A percentile compares a stretch with the other conserved stretches of the same genome.
These are phyloP conservation scores for Amitus sp. DNA, from an alignment of 2,888 invertebrate genomes.

Conservation along the genomic window DNA sequence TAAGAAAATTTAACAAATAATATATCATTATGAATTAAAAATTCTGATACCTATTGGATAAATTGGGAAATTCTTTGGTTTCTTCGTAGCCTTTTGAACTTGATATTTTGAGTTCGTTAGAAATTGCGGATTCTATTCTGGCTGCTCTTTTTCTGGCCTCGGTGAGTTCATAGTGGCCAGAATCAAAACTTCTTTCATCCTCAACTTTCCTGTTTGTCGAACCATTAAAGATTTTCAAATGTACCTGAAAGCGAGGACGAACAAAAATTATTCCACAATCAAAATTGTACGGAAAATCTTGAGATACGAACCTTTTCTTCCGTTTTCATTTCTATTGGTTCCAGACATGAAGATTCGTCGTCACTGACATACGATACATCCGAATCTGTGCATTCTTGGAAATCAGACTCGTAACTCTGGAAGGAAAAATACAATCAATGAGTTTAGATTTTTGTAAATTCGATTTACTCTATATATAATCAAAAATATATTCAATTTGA, in stretches of 20 bases:
- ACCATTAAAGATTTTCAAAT: slow-evolving; percentile 43
- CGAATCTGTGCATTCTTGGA: slow-evolving; percentile 64
- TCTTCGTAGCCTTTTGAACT: slow-evolving; percentile 17
- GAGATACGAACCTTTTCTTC: slow-evolving; percentile 46
- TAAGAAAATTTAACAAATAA: no score
- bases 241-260: slow-evolving; percentile 30
- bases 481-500: no score
- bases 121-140: slow-evolving; percentile 49
- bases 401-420: slow-evolving; percentile 69
- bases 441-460: background rate
- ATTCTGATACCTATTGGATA: slow-evolving; percentile 49
- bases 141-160: slow-evolving; percentile 60
- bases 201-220: slow-evolving; percentile 49
- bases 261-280: background rate
- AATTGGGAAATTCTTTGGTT: slow-evolving; percentile 39
- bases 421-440: slow-evolving; percentile 14
- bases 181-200: slow-evolving; percentile 59
- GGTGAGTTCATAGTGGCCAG: slow-evolving; percentile 59
- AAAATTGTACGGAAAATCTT: background rate
- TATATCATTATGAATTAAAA: no score
- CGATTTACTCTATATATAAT: background rate
- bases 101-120: slow-evolving; percentile 34
- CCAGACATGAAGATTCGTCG: slow-evolving; percentile 42
- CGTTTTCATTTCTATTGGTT: slow-evolving; percentile 53
- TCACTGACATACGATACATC: slow-evolving; percentile 54